Percentiles rank a stretch among this genome's conserved stretches.
phyloP scores from a whole-genome alignment of 1,140 invertebrate species.

The Caenorhabditis remanei region DNA sequence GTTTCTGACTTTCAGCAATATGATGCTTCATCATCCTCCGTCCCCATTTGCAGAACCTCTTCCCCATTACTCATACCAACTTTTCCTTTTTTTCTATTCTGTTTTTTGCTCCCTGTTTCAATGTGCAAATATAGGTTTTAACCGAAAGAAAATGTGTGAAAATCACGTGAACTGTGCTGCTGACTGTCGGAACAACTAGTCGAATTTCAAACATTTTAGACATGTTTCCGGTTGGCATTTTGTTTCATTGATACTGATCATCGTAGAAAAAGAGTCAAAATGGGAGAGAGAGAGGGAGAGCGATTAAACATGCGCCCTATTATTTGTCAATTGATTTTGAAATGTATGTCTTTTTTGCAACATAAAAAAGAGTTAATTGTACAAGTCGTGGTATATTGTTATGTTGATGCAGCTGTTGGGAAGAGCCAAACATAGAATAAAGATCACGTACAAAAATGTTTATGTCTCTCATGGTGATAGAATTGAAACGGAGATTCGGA shows the following conservation, averaged over 20 bases:
- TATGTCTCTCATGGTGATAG: not conserved
- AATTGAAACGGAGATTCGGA: not conserved
- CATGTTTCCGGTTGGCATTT: conserved; percentile 41
- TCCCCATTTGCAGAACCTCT: not conserved
- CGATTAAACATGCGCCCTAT: not conserved
- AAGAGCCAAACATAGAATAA: conserved; percentile 2
- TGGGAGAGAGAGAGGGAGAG: not conserved
- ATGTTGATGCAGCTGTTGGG: conserved; percentile 21
- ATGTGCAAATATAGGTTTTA: conserved; percentile 1
- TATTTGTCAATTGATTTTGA: not conserved
- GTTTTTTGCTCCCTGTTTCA: too few species aligned
- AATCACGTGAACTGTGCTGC: conserved; percentile 32
- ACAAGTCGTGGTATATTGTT: not conserved
- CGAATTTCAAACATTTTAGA: not conserved
- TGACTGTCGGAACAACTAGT: too few species aligned
- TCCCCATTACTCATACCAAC: not conserved
- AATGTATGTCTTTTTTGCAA: conserved; percentile 12
- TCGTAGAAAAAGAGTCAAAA: not conserved
- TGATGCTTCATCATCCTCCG: too few species aligned
- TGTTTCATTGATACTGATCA: conserved; percentile 50
- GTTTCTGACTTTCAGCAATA: too few species aligned
- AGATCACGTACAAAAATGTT: conserved; percentile 6
- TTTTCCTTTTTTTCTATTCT: too few species aligned
- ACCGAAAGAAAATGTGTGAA: not conserved
- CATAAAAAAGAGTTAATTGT: not conserved